Base-by-base conservation (phyloP, 1,140 invertebrate species). In the Drosophila ercepeae region DNA sequence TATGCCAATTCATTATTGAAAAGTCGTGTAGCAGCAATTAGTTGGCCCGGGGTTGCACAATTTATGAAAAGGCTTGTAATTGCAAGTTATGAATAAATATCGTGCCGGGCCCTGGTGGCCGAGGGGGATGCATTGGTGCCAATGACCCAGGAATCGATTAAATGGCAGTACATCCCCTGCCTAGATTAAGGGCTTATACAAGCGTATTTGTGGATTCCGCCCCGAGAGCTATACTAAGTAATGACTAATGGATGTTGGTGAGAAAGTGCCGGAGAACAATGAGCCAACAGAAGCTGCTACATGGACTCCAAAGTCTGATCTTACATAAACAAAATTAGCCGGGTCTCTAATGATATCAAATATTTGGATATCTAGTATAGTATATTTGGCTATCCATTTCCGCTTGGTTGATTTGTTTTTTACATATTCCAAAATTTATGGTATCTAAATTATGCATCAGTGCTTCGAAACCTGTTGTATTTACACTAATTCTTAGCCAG, bases 1-100 rank as follows among this genome's bases (percentile, higher is more conserved):
- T 81, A 53, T 59, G 59, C 64, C 55, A 77, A 59, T 71, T 60
- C 59, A 75, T 86, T 70, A 89, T 86, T 67, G 76, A 54, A 59
- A 88, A 86, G 73, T 86, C 81, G 81, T 86, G 81, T 81, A 74
- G 55, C 13, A 42, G 61, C 77, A 81, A 84, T 81, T 84, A 81
- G 54, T 41, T 19, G 27, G 41, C 45, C 19, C 29, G 61, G 59
- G 42, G 41, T 27, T 59, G 71, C 18, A 32, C 39, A 70, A 58
- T 68, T 19, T 52, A 63, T 75, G 39, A 52, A 67, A 64, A 32
- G 46, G 16, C 36, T n/a, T 39, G 36, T 52, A 58, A 53, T 79
- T 57, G 74, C 51, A 2, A 69, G 53, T 59, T 65, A 58, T 75
- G 13, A 42, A 39, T 23, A 27, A 6, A 16, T n/a, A 52, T 27